Evolutionary conservation across 2,797 vertebrate genomes (phyloP).

Genomic region (Prunella strophiata): DNA sequence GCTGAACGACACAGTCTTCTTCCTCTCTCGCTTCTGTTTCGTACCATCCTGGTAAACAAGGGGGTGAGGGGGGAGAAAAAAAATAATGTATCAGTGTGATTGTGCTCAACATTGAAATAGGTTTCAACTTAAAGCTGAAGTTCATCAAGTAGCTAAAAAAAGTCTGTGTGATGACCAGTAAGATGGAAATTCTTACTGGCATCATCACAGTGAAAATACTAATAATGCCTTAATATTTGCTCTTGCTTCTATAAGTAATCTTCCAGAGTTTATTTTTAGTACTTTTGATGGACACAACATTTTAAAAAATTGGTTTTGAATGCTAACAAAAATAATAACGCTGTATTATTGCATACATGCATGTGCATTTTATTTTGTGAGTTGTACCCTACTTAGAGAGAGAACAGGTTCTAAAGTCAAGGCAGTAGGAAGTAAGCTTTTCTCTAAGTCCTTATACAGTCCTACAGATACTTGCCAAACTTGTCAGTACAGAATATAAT

Average conservation of each 20-base stretch:
- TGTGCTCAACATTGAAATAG: background rate
- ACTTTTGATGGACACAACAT: background rate
- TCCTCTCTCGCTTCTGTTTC: constrained; percentile 92
- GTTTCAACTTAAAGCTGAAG: background rate
- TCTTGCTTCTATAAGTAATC: background rate
- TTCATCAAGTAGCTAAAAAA: background rate
- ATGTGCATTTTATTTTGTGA: background rate
- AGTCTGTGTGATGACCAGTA: background rate
- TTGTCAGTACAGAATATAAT: background rate
- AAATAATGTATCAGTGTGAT: background rate
- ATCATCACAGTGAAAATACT: background rate
- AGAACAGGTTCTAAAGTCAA: background rate
- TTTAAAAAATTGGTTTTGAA: background rate
- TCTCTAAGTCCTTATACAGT: background rate
- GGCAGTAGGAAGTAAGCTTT: background rate
- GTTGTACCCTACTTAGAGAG: background rate
- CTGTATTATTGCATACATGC: background rate
- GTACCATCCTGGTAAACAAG: constrained; percentile 87
- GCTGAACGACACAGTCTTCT: constrained; percentile 98
- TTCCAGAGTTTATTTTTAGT: background rate
- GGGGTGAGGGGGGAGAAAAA: background rate
- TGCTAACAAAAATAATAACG: background rate
- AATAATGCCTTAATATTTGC: background rate
- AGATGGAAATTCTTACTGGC: background rate
- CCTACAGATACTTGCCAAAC: background rate